These are phyloP conservation scores for Plutomurus gul DNA, from an alignment of 1,140 invertebrate species.

Conservation along the genomic window DNA sequence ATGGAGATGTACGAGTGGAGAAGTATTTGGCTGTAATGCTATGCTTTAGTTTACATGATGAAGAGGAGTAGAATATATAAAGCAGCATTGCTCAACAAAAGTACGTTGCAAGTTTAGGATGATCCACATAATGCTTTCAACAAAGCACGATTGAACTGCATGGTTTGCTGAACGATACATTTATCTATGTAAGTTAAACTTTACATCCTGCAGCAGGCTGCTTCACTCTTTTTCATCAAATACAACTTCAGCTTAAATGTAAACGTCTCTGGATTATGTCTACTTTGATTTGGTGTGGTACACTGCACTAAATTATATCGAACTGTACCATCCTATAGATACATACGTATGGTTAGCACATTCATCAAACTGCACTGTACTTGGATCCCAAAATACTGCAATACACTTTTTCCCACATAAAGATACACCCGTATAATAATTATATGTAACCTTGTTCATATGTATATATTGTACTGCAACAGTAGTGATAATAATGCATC, in stretches of 20 bases:
- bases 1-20: neutral
- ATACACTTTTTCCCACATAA: no score
- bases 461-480: no score
- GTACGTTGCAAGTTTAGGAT: neutral
- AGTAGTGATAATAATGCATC: no score
- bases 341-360: neutral
- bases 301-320: neutral
- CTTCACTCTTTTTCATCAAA: neutral
- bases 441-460: no score
- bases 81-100: neutral
- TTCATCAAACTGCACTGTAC: no score
- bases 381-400: no score
- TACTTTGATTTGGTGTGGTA: neutral
- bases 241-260: neutral
- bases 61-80: no score
- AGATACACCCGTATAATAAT: no score
- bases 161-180: neutral
- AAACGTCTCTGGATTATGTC: slow-evolving; percentile 23
- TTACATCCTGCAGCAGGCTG: neutral
- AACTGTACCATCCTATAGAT: neutral
- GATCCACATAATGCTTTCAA: slow-evolving; percentile 3
- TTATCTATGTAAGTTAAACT: neutral
- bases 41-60: no score
- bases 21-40: no score
- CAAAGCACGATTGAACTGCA: slow-evolving; percentile 10